Evolutionary conservation across 2,888 invertebrate species (phyloP).

Genomic region (Tridacna gigas): DNA sequence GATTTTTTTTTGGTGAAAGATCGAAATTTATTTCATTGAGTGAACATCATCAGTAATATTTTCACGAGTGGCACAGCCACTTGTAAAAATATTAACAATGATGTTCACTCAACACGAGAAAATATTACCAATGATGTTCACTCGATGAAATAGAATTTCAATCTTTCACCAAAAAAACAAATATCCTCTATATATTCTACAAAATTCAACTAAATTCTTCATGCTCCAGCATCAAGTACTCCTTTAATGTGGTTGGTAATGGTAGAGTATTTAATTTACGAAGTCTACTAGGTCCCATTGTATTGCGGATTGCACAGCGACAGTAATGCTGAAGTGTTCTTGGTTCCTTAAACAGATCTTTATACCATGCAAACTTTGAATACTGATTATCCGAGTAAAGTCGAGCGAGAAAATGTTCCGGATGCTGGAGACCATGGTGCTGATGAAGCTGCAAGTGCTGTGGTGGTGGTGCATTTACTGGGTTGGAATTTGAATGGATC

Average conservation of each 20-base stretch:
- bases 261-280: conserved; percentile 75
- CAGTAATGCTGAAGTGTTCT: conserved; percentile 82
- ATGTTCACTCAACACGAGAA: no score
- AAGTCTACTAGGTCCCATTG: conserved; percentile 74
- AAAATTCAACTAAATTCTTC: conserved; percentile 54
- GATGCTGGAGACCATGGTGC: conserved; percentile 31
- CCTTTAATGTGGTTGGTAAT: conserved; percentile 78
- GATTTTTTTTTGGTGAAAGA: no score
- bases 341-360: conserved; percentile 73
- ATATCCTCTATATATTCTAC: no score
- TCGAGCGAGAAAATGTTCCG: conserved; percentile 45
- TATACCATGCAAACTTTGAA: conserved; percentile 79
- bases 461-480: conserved; percentile 28
- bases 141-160: no score
- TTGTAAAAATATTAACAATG: no score
- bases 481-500: conserved; percentile 43
- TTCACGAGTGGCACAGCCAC: no score
- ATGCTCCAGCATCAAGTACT: conserved; percentile 71
- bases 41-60: no score
- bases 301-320: conserved; percentile 76
- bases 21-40: no score
- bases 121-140: no score
- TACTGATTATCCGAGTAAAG: conserved; percentile 61
- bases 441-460: conserved; percentile 25
- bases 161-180: no score